These are phyloP conservation scores for Sitodiplosis mosellana DNA, from an alignment of 1,140 invertebrate genomes.

Conservation along the genomic window DNA sequence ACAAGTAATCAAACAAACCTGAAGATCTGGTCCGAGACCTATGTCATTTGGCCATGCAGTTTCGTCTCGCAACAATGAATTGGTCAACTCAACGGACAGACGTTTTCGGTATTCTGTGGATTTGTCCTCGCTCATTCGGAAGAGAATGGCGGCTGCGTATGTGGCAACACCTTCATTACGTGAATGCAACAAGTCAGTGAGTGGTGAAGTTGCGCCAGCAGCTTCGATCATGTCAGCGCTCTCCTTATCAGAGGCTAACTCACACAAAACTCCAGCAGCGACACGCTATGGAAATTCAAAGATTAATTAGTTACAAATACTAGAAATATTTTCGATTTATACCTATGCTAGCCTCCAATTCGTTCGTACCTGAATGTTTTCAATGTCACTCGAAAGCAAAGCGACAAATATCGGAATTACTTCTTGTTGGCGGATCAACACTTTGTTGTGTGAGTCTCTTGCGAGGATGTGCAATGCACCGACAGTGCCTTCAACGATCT, in stretches of 20 bases:
- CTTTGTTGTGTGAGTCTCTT: constrained; percentile 78
- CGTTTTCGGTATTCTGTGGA: constrained; percentile 96
- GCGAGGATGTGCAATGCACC: constrained; percentile 96
- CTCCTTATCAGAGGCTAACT: constrained; percentile 89
- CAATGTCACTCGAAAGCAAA: constrained; percentile 88
- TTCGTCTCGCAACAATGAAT: constrained; percentile 77
- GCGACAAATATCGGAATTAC: constrained; percentile 93
- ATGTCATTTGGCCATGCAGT: constrained; percentile 70
- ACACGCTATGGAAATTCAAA: constrained; percentile 40
- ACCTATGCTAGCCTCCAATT: not conserved
- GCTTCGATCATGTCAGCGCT: constrained; percentile 94
- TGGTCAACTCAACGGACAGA: constrained; percentile 86
- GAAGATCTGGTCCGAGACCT: constrained; percentile 66
- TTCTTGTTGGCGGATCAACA: constrained; percentile 77
- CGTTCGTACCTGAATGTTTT: constrained; percentile 68
- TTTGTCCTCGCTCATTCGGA: constrained; percentile 96
- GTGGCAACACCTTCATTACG: constrained; percentile 67
- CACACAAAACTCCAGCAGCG: constrained; percentile 88
- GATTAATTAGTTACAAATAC: not conserved
- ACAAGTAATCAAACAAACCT: constrained; percentile 58
- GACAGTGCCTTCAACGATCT: constrained; percentile 94
- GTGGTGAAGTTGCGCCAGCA: constrained; percentile 86
- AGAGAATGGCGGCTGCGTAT: constrained; percentile 90
- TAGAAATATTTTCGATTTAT: not conserved
- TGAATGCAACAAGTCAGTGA: constrained; percentile 89